Conservation (phyloP, 2,113 vertebrate genomes). For the Addax nasomaculatus region DNA sequence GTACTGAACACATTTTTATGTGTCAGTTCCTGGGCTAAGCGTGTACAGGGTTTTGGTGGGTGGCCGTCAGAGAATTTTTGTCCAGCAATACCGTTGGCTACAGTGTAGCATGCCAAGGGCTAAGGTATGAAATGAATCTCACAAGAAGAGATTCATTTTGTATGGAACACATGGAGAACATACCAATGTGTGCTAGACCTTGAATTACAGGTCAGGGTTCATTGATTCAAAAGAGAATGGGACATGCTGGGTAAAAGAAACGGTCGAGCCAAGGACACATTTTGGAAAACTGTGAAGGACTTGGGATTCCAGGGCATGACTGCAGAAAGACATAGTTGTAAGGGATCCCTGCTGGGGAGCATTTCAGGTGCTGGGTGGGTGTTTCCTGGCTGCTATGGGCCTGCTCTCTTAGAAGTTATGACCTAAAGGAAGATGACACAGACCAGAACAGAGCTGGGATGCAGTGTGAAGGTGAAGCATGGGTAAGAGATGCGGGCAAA, state of each 20-base stretch:
- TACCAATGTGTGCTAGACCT: neutral
- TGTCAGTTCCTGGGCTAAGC: neutral
- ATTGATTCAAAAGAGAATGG: neutral
- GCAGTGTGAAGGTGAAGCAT: neutral
- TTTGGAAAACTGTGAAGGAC: neutral
- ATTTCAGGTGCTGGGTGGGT: neutral
- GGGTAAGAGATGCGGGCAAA: neutral
- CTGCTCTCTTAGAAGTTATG: neutral
- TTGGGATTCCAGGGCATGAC: neutral
- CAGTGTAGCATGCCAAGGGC: neutral
- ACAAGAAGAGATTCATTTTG: neutral
- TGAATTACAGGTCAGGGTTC: neutral
- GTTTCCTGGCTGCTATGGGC: neutral
- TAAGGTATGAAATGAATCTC: neutral
- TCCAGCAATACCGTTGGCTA: neutral
- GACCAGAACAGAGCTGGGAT: neutral
- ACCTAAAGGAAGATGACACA: neutral
- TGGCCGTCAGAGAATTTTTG: neutral
- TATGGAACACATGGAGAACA: rapidly evolving
- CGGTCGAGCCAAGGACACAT: neutral
- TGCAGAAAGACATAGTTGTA: neutral
- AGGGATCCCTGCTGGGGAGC: neutral
- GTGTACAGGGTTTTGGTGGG: neutral
- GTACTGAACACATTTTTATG: neutral
- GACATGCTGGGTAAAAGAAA: neutral